These are phyloP conservation scores for Cirrhinus molitorella DNA, from an alignment of 2,797 vertebrate species.

Conservation along the genomic window DNA sequence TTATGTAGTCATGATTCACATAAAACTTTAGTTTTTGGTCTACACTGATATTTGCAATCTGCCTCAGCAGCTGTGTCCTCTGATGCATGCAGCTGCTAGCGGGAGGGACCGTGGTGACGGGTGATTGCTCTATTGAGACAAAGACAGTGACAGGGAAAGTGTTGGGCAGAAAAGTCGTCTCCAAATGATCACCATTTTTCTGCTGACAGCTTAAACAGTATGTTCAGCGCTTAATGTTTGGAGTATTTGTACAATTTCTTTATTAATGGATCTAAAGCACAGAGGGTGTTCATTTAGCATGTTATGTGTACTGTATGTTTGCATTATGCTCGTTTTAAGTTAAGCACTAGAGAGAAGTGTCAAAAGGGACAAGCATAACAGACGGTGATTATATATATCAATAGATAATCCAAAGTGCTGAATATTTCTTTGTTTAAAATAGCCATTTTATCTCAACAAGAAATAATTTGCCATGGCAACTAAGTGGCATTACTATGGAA, in stretches of 20 bases:
- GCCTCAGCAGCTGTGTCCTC: conserved; percentile 42
- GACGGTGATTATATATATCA: background rate
- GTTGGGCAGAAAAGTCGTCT: conserved; percentile 21
- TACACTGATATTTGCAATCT: conserved; percentile 24
- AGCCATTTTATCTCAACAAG: conserved; percentile 61
- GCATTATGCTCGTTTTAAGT: background rate
- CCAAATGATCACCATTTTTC: conserved; percentile 29
- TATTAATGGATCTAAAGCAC: conserved; percentile 12
- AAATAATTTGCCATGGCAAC: conserved; percentile 73
- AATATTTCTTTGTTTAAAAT: conserved; percentile 61
- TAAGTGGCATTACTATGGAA: conserved; percentile 76
- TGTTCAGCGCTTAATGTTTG: background rate
- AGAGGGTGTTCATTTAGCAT: background rate
- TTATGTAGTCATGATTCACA: background rate
- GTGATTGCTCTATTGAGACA: conserved; percentile 41
- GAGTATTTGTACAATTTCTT: background rate
- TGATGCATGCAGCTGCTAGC: conserved; percentile 36
- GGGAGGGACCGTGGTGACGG: conserved; percentile 30
- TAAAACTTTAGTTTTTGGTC: conserved; percentile 4
- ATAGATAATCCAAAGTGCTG: background rate
- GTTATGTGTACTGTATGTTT: conserved; percentile 4
- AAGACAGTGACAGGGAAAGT: conserved; percentile 57
- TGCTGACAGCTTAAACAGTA: conserved; percentile 34
- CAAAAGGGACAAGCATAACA: background rate
- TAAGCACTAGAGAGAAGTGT: background rate